phyloP scores from a whole-genome alignment of 1,140 invertebrate species.

The Contarinia nasturtii region DNA sequence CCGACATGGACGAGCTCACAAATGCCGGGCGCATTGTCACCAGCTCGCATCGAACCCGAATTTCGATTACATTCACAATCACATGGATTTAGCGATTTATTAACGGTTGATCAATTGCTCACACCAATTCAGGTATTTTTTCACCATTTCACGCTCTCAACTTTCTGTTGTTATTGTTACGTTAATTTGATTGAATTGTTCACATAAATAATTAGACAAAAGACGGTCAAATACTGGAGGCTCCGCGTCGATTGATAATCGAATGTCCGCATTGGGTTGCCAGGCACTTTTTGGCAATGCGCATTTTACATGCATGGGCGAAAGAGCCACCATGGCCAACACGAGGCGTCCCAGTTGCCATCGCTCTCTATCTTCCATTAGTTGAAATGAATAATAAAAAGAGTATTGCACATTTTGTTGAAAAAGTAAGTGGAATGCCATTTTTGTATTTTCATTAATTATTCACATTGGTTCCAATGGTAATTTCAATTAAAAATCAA shows the following conservation, averaged over 20 bases:
- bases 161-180: too few relatives aligned
- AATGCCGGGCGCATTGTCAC: slow-evolving; percentile 24
- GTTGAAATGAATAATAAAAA: slow-evolving; percentile 25
- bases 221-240: slow-evolving; percentile 25
- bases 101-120: slow-evolving; percentile 27
- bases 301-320: slow-evolving; percentile 32
- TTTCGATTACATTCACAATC: slow-evolving; percentile 23
- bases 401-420: slow-evolving; percentile 6
- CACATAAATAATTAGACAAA: slow-evolving; percentile 16
- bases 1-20: slow-evolving; percentile 25
- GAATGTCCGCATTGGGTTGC: slow-evolving; percentile 32
- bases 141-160: too few relatives aligned
- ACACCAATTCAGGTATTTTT: slow-evolving; percentile 24
- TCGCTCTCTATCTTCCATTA: slow-evolving; percentile 31
- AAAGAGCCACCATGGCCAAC: slow-evolving; percentile 22
- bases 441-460: not conserved
- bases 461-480: too few relatives aligned
- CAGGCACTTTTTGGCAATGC: slow-evolving; percentile 28
- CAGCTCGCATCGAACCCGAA: slow-evolving; percentile 27
- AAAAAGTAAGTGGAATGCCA: slow-evolving; percentile 5
- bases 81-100: slow-evolving; percentile 19
- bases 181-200: not conserved
- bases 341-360: slow-evolving; percentile 15
- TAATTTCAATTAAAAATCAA: too few relatives aligned
- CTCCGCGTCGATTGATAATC: slow-evolving; percentile 26